Percentiles rank a stretch among this genome's conserved stretches.
Evolutionary conservation across 2,888 invertebrate species (phyloP).

Genomic region (Erpobdella octoculata): DNA sequence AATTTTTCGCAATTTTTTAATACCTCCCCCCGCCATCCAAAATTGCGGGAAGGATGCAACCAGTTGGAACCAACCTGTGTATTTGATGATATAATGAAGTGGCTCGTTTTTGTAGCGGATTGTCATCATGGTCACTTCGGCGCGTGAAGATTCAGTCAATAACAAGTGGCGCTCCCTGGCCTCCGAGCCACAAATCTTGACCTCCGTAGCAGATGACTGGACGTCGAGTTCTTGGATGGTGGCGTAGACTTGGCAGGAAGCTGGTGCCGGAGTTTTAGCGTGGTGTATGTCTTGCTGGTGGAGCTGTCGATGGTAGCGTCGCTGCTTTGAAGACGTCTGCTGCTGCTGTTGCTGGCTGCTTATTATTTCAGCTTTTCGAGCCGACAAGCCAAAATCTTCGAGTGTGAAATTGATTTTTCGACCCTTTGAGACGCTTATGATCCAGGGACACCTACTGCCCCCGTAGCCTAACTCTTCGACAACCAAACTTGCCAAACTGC

Average conservation of each 20-base stretch:
- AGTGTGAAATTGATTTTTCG: slow-evolving; percentile 37
- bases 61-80: slow-evolving; percentile 30
- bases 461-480: slow-evolving; percentile 30
- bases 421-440: slow-evolving; percentile 30
- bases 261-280: neutral
- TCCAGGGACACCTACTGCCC: slow-evolving; percentile 35
- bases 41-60: neutral
- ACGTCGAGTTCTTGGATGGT: slow-evolving; percentile 25
- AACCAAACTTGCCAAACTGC: slow-evolving; percentile 33
- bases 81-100: slow-evolving; percentile 32
- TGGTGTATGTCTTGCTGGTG: neutral
- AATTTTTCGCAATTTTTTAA: too few species aligned
- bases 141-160: slow-evolving; percentile 29
- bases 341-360: neutral
- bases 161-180: slow-evolving; percentile 31
- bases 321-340: neutral
- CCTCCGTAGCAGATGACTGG: neutral
- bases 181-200: slow-evolving; percentile 32
- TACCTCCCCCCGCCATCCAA: too few species aligned
- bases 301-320: neutral
- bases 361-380: neutral
- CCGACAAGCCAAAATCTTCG: slow-evolving; percentile 35
- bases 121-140: slow-evolving; percentile 29
- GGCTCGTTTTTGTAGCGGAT: slow-evolving; percentile 18
- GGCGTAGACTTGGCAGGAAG: slow-evolving; percentile 29